Evolutionary conservation across 1,140 invertebrate genomes (phyloP), one percentile per base, ranked within the genome.

Genomic region (Leptoteleia sp.): DNA sequence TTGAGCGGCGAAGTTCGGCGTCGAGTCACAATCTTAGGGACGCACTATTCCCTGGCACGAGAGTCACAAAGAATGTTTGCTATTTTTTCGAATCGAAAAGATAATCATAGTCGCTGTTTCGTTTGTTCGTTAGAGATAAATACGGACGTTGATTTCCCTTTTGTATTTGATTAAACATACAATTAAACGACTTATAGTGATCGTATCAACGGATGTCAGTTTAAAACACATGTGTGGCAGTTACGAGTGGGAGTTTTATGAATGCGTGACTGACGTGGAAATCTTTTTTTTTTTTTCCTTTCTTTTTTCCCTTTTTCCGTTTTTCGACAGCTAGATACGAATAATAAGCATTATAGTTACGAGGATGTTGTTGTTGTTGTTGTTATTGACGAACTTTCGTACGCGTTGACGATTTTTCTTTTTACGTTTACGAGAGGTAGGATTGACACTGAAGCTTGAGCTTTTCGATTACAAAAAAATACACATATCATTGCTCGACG

Each of bases 31-130:
- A 62, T 55, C 27, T 38, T 52, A n/a, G 31, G 3, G 40, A 12
- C n/a, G 8, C 27, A 29, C 52, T 61, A n/a, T 47, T 61, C 16
- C 37, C 13, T 19, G 62, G 45, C 62, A 68, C 50, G 73, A 77
- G 73, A 77, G 65, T 70, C 73, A 70, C 59, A 70, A 77, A 70
- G 73, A 38, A 77, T 77, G 65, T 70, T 77, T 70, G 73, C 42
- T 77, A 77, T 77, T 77, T 77, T 77, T 77, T 77, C 65, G 57
- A 77, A 77, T 77, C 73, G 73, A 77, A 77, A 77, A 77, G 73
- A 43, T 57, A 50, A 57, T 48, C n/a, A 8, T 64, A 61, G 43
- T 55, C 13, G 12, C 4, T 17, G 0, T 22, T 35, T 11, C 27
- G 27, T 43, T 9, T 33, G 6, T 50, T 40, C 35, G 22, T n/a